Percentiles rank a stretch among this genome's conserved stretches.
Conservation (phyloP, 2,113 vertebrate species). For the Sinocyclocheilus anshuiensis region DNA sequence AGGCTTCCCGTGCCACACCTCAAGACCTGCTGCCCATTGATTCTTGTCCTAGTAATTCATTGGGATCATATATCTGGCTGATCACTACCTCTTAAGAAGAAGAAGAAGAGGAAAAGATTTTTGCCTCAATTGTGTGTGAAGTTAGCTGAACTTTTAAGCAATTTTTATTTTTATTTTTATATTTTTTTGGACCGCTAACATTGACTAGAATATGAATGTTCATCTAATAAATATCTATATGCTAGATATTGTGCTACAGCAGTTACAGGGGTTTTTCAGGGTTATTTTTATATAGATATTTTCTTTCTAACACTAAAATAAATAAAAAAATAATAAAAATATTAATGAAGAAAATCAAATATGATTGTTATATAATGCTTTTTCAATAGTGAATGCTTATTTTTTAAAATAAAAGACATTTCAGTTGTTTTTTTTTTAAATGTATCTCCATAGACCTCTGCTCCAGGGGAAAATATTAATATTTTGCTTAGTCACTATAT, state of each 20-base stretch:
- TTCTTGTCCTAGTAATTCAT: constrained; percentile 78
- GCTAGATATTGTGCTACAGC: background rate
- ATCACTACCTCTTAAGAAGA: constrained; percentile 69
- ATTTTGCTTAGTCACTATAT: background rate
- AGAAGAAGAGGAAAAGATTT: constrained; percentile 72
- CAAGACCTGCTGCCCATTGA: constrained; percentile 79
- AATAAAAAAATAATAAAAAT: background rate
- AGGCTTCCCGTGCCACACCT: constrained; percentile 77
- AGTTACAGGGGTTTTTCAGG: background rate
- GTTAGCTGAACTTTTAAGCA: constrained; percentile 77
- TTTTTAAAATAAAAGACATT: too few relatives aligned
- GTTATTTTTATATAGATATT: background rate
- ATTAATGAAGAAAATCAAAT: background rate
- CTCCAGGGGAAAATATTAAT: background rate
- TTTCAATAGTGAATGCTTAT: too few relatives aligned
- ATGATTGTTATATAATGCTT: background rate
- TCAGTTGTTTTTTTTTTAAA: too few relatives aligned
- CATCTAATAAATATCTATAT: background rate
- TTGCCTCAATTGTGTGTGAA: constrained; percentile 76
- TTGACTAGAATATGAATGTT: background rate
- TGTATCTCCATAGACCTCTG: background rate
- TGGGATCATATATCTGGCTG: constrained; percentile 75
- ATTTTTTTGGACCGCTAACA: background rate
- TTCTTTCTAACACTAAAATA: background rate
- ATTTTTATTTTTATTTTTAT: constrained; percentile 38